Base-by-base conservation (phyloP, 2,113 vertebrate genomes). In the Sturnira hondurensis region DNA sequence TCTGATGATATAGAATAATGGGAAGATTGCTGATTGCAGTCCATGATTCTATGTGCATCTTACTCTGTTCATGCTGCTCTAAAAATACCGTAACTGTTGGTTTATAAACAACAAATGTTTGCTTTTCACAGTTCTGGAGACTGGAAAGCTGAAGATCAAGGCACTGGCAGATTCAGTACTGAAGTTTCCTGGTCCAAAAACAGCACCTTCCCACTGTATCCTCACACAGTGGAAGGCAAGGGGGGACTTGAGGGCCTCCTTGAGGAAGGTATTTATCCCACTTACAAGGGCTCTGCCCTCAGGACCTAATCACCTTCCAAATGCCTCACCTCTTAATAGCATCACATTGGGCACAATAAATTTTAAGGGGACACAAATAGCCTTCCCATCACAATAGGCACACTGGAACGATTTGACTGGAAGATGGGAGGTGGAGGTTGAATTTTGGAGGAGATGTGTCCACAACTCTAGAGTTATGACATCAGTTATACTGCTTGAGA, bases 51-150 rank as follows among this genome's bases (percentile, higher is more conserved):
- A 10, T 16, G 33, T 1, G 0, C 56, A 20, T 24, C 33, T 81
- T 38, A 19, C 38, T 56, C 22, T 82, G 26, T 38, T 31, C 7
- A 38, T 54, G 10, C 15, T 67, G 14, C 4, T 73, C 74, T 56
- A 56, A 91, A 73, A 20, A 78, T 26, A 13, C 13, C 12, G 28
- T 52, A 78, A 78, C 61, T 43, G 5, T 28, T 41, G n/a, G 7
- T 22, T 94, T 76, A 52, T 77, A 74, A 82, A 82, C 31, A 33
- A 33, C 33, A 81, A 74, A 74, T 67, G 31, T 31, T 45, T 56
- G 38, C 67, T 87, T 54, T 33, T 47, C 56, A 45, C 33, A 67
- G 38, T 41, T 74, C 19, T 74, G 33, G 26, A 56, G 17, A 45
- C 19, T 47, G 38, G 28, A 92, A 92, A 92, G 11, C 38, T 26